A percentile compares a stretch with the other conserved stretches of the same genome.
Evolutionary conservation across 2,797 vertebrate species (phyloP).

Genomic region (Falco rusticolus): DNA sequence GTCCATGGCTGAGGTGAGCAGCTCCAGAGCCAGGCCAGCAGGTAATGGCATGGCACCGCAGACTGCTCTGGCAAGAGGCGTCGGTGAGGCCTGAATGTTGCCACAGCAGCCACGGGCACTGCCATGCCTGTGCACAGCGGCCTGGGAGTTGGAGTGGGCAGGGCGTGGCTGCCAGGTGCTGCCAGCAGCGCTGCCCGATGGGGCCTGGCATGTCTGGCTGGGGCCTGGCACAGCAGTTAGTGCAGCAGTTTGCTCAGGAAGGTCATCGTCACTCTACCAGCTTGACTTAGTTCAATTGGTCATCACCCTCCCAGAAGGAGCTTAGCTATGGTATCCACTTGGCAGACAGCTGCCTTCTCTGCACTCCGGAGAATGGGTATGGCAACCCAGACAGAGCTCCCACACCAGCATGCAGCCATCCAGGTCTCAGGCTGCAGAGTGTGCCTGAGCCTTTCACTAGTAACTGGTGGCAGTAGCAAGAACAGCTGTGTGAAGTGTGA

Average conservation of each 20-base stretch:
- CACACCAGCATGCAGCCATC: background rate
- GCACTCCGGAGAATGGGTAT: background rate
- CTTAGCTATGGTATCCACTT: background rate
- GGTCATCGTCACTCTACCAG: accelerated
- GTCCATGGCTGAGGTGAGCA: background rate
- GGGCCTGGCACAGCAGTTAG: accelerated
- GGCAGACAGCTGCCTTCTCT: accelerated
- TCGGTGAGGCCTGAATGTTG: background rate
- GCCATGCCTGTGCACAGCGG: background rate
- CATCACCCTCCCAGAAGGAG: background rate
- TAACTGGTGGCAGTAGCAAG: background rate
- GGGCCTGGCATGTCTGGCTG: too few relatives aligned
- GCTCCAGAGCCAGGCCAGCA: accelerated
- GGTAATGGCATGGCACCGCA: background rate
- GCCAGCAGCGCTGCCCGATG: too few relatives aligned
- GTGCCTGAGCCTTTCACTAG: background rate
- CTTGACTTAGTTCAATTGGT: background rate
- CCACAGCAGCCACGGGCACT: too few relatives aligned
- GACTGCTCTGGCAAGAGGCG: accelerated
- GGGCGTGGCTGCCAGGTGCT: too few relatives aligned
- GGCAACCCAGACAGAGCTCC: background rate
- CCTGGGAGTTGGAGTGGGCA: too few relatives aligned
- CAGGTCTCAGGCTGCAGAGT: background rate
- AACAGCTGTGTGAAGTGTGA: background rate
- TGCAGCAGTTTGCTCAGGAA: accelerated